These are phyloP conservation scores for Drymodes brunneopygia DNA, from an alignment of 2,113 vertebrate genomes.

Conservation along the genomic window DNA sequence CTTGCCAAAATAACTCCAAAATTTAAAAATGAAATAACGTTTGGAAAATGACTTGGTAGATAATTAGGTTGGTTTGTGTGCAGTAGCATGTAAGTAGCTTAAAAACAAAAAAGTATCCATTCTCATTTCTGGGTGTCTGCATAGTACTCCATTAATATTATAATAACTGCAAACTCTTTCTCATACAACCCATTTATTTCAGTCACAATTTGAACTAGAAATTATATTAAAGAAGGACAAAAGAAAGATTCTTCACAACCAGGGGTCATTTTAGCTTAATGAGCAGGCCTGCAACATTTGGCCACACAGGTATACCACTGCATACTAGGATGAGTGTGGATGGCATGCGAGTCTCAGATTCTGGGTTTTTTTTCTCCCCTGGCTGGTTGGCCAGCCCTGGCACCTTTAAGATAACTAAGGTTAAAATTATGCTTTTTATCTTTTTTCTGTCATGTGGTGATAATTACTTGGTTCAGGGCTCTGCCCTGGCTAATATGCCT, in stretches of 20 bases:
- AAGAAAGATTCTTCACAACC: background rate
- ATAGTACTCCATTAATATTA: background rate
- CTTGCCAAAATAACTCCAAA: conserved; percentile 14
- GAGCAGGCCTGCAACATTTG: background rate
- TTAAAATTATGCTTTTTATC: background rate
- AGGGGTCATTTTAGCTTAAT: background rate
- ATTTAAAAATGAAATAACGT: background rate
- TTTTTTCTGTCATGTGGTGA: background rate
- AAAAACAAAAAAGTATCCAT: background rate
- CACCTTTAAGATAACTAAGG: background rate
- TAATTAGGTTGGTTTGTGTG: background rate
- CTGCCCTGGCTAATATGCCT: background rate
- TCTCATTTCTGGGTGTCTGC: background rate
- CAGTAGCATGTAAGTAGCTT: background rate
- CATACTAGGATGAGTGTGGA: too few species aligned
- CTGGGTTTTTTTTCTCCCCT: fast-evolving
- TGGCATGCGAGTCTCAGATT: background rate
- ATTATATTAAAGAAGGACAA: background rate
- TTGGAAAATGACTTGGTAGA: conserved; percentile 24
- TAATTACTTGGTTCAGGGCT: background rate
- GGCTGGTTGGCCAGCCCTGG: background rate
- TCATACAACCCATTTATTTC: background rate
- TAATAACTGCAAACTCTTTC: background rate
- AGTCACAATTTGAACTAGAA: background rate
- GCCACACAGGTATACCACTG: background rate